Percentiles rank a stretch among this genome's conserved stretches.
Evolutionary conservation across 23 tunicate species (phyloP).

Genomic region (Ascidia mentula): DNA sequence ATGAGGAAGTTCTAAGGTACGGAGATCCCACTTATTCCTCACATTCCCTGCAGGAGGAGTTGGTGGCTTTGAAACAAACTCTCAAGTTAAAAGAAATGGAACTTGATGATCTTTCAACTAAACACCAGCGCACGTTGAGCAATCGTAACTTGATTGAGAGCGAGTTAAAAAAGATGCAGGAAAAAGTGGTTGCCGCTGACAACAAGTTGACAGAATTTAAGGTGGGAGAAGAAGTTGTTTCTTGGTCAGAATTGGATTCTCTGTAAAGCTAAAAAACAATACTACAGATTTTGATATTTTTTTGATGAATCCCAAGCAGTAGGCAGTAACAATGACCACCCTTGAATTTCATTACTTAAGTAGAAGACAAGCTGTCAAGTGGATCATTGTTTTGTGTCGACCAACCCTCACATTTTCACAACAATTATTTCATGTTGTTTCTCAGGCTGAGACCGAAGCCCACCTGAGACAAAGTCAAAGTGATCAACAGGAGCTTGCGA

Average conservation of each 20-base stretch:
- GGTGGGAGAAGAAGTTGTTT: conserved; percentile 48
- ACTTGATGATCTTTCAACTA: conserved; percentile 16
- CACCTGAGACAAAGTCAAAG: conserved; percentile 55
- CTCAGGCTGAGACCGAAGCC: conserved; percentile 79
- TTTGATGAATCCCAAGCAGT: too few relatives aligned
- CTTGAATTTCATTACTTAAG: too few relatives aligned
- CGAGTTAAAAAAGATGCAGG: conserved; percentile 54
- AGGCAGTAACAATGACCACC: too few relatives aligned
- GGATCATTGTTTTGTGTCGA: neutral
- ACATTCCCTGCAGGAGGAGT: conserved; percentile 5
- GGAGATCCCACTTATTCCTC: neutral
- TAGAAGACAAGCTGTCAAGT: too few relatives aligned
- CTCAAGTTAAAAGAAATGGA: conserved; percentile 44
- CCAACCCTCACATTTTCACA: neutral
- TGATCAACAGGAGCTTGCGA: conserved; percentile 74
- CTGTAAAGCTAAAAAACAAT: too few relatives aligned
- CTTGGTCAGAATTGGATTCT: too few relatives aligned
- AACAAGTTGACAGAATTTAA: conserved; percentile 43
- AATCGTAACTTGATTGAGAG: conserved; percentile 47
- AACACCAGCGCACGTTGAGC: conserved; percentile 23
- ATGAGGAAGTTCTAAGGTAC: neutral
- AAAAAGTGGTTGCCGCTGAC: conserved; percentile 51
- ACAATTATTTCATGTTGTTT: neutral
- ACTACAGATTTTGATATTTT: too few relatives aligned
- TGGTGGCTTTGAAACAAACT: conserved; percentile 24